Percentiles rank a stretch among this genome's conserved stretches.
phyloP scores from a whole-genome alignment of 2,797 vertebrate species.

The Aselliscus stoliczkanus region DNA sequence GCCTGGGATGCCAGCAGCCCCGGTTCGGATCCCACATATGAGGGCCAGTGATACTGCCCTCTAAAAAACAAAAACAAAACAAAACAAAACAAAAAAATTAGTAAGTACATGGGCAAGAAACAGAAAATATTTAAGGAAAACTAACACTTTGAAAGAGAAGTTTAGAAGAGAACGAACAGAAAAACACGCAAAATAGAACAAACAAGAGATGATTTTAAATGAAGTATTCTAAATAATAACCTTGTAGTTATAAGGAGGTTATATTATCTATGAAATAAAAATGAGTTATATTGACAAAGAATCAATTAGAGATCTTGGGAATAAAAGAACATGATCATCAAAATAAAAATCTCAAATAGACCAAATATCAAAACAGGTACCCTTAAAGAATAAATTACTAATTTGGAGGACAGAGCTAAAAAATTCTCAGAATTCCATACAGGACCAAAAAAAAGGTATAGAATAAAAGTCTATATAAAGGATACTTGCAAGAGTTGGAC shows the following conservation, averaged over 20 bases:
- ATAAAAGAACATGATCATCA: neutral
- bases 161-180: neutral
- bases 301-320: neutral
- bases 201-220: neutral
- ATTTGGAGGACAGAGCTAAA: neutral
- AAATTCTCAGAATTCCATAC: neutral
- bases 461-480: neutral
- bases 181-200: neutral
- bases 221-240: neutral
- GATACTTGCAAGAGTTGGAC: neutral
- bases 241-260: neutral
- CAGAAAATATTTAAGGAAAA: neutral
- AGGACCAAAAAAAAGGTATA: neutral
- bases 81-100: neutral
- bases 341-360: neutral
- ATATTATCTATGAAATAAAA: slow-evolving; percentile 13
- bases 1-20: too few species aligned
- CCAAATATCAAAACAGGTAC: neutral
- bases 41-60: too few species aligned
- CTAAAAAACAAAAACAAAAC: too few species aligned
- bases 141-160: neutral
- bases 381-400: neutral
- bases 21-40: too few species aligned
- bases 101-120: neutral
- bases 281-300: neutral